Evolutionary conservation across 2,888 invertebrate genomes (phyloP), one percentile per base, ranked within the genome.

Genomic region (Troglohyphantes excavatus): DNA sequence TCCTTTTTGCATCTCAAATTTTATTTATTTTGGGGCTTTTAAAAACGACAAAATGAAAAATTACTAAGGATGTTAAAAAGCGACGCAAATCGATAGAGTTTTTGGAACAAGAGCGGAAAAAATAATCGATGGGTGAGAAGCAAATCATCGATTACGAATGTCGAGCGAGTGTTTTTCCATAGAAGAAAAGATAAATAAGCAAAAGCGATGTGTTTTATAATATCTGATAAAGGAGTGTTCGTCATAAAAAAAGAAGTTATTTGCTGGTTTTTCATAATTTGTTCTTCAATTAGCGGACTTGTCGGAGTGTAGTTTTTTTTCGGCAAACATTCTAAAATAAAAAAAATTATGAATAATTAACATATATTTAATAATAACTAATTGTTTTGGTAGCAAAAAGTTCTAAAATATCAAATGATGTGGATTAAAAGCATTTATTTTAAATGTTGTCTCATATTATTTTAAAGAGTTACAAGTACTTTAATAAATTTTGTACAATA

Each of bases 11-110:
- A 27, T 46, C 72, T 46, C 46, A 46, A 17, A 6, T 43, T 21
- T 72, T 72, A 72, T 72, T 72, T 78, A 78, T 78, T 65, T 46
- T 29, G 68, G 13, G 43, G 29, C 53, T 59, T 81, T 68, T 53
- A 75, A 81, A 68, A 81, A 68, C 67, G 81, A 68, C 68, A 68
- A 67, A 81, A 68, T 68, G 68, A 81, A 81, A 53, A 29, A 81
- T 81, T 68, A 68, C 67, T 46, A 29, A 29, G 46, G 13, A 68
- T 53, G 33, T 68, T 67, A 81, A 81, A 81, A 68, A 81, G 67
- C 67, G 53, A 21, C 26, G 17, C 26, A 67, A 67, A 68, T 81
- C 81, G 81, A 68, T 68, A 33, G 46, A 81, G 59, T 26, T 23
- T 11, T n/a, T 9, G 39, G 21, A 70, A 27, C 27, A 65, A 65